Evolutionary conservation across 2,888 invertebrate genomes (phyloP), one percentile per base, ranked within the genome.

Genomic region (Eudasyphora cyanicolor): DNA sequence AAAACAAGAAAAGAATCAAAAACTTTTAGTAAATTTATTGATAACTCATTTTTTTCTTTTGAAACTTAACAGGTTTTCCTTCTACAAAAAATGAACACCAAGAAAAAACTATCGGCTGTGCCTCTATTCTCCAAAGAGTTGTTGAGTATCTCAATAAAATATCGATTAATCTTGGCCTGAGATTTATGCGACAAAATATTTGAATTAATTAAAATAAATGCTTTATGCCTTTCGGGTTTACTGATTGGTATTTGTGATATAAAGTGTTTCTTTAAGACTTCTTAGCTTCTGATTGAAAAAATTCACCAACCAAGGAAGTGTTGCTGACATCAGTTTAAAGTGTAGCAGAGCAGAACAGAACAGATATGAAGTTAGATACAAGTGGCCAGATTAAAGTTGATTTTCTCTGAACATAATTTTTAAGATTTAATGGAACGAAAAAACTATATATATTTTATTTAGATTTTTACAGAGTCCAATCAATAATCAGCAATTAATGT

Each of bases 121-220:
- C 35, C 8, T 19, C 12, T 19, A 64, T 51, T 51, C 19, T 38
- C 57, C 35, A 64, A 64, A 60, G 19, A 64, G 5, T 35, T 64
- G 64, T 51, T 38, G 70, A 49, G 42, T 73, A 71, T 78, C 71
- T 62, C 27, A 76, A 74, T 77, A 76, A 77, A 74, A 79, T 51
- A 79, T 42, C 79, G 42, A 79, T 79, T 76, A 76, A 76, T 76
- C 76, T 67, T 60, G 21, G 69, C 49, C 5, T 21, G 21, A 67
- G 67, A 79, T 82, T 82, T 82, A 76, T 82, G 69, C 77, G 77
- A 82, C 82, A 77, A 82, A 69, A 77, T 49, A 77, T 57, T 49
- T 74, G 60, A 62, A 60, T 77, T 77, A 82, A 77, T 77, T 69
- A 77, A 77, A 77, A 77, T 77, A 70, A 82, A 74, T 74, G 24